Base-by-base conservation (phyloP, 2,888 invertebrate species). In the Cryptocephalus primarius region DNA sequence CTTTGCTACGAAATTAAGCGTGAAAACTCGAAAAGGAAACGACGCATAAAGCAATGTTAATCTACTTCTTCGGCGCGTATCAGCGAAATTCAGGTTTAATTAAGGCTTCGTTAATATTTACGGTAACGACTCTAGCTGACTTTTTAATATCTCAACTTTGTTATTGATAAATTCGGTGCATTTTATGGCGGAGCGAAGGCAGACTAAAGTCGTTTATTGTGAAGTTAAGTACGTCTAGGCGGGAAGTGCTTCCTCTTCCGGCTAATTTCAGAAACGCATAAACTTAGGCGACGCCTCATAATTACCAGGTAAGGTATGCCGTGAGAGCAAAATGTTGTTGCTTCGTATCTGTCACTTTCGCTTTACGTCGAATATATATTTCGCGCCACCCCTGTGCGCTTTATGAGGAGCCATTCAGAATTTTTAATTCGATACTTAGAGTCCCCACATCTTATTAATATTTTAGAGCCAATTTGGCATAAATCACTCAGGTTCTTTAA, bases 261-360 rank as follows among this genome's bases (percentile, higher is more conserved):
- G 60, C 60, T 58, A 60, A 63, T 64, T 64, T 61, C 57, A 60
- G 55, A 60, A 61, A 61, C 59, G 58, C 62, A 60, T 62, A 63
- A 62, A 58, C 51, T 50, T 36, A 12, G 46, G 49, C 53, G 58
- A 57, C 59, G 57, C 57, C 55, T 54, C 56, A 60, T 64, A 63
- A 64, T 64, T 63, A 61, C 62, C 53, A 60, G 62, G 62, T 64
- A 64, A 63, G 61, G 60, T 59, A 56, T 44, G 41, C 32, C 32
- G 36, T 36, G 61, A 60, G 57, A 56, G 50, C 56, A 51, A 53
- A 55, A 51, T 57, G 56, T 48, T 50, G 51, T 57, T 54, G 57
- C 60, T 60, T 61, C 57, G 58, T 61, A 53, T 55, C 51, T 48
- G 55, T 55, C 55, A 52, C 47, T 46, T 48, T 42, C 43, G 44